Evolutionary conservation across 2,113 vertebrate genomes (phyloP), one percentile per base, ranked within the genome.

Genomic region (Pelodiscus sinensis): DNA sequence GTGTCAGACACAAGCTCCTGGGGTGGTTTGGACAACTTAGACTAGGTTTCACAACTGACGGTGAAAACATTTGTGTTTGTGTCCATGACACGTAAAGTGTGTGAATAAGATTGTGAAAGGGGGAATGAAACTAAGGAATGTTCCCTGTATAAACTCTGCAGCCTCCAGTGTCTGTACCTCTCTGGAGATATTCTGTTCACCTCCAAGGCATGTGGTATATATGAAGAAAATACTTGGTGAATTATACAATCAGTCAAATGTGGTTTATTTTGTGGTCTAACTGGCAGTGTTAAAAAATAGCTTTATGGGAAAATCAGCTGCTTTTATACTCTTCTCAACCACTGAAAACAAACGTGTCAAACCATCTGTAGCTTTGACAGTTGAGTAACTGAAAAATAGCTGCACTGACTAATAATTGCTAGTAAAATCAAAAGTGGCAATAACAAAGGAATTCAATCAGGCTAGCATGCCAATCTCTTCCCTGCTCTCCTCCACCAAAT

Each of bases 401-500:
- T 7, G 71, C 18, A 44, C 71, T 75, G 71, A 38, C 22, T 22
- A 75, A 44, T 75, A 75, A 89, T 89, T 21, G 77, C 35, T 90
- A 51, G 62, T 88, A 57, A 77, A 35, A 90, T n/a, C 85, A 85
- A 79, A 94, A 90, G 81, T 2, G 4, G 8, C 56, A 79, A n/a
- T 79, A 93, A 83, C 56, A 71, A 75, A 75, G 44, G 6, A 68
- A n/a, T n/a, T 75, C 38, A 75, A 25, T 11, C 38, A 22, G 90
- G 85, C 71, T 85, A 92, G 77, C 38, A 92, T n/a, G n/a, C 31
- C 31, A 68, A 68, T n/a, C 62, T n/a, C 62, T 31, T 68, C 31
- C 44, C 85, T 88, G 27, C 83, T 92, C 79, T 85, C 92, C 79
- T 83, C 92, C 68, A 73, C 15, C 62, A 68, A 68, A 4, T 89